These are phyloP conservation scores for Oryctes rhinoceros DNA, from an alignment of 1,140 invertebrate species.

Conservation along the genomic window DNA sequence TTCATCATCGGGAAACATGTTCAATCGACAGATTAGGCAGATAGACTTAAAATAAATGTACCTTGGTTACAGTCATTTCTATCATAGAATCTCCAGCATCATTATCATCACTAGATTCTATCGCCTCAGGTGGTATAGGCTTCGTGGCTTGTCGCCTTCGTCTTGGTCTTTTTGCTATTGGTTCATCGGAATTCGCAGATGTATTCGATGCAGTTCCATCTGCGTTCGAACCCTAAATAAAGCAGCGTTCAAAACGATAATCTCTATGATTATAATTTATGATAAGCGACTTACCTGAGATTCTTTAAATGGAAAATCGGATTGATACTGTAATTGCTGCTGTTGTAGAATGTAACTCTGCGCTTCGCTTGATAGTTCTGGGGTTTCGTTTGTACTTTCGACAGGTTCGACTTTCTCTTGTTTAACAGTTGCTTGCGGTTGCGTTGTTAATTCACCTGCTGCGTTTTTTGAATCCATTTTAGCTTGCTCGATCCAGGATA, in stretches of 20 bases:
- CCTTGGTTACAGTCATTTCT: conserved; percentile 37
- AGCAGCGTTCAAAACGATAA: too few species aligned
- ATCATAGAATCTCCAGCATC: conserved; percentile 21
- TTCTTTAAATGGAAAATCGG: conserved; percentile 40
- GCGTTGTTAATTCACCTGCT: conserved; percentile 57
- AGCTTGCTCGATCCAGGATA: conserved; percentile 64
- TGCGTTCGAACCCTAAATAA: conserved; percentile 6
- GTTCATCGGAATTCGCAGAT: conserved; percentile 48
- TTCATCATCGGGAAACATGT: conserved; percentile 23
- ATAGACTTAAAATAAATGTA: too few species aligned
- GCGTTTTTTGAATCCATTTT: conserved; percentile 61
- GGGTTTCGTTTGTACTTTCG: conserved; percentile 41
- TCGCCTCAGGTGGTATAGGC: not conserved
- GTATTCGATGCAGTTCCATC: not conserved
- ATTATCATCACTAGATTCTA: conserved; percentile 20
- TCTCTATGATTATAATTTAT: too few species aligned
- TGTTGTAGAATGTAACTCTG: conserved; percentile 52
- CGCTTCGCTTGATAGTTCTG: conserved; percentile 48
- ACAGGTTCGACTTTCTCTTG: conserved; percentile 50
- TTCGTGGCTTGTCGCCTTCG: conserved; percentile 47
- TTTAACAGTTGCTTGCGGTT: conserved; percentile 50
- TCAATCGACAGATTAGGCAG: too few species aligned
- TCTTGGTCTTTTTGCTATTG: conserved; percentile 52
- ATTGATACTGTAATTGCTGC: conserved; percentile 47
- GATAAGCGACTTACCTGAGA: conserved; percentile 3